These are phyloP conservation scores for Podocnemis expansa DNA, from an alignment of 2,113 vertebrate species.

Conservation along the genomic window DNA sequence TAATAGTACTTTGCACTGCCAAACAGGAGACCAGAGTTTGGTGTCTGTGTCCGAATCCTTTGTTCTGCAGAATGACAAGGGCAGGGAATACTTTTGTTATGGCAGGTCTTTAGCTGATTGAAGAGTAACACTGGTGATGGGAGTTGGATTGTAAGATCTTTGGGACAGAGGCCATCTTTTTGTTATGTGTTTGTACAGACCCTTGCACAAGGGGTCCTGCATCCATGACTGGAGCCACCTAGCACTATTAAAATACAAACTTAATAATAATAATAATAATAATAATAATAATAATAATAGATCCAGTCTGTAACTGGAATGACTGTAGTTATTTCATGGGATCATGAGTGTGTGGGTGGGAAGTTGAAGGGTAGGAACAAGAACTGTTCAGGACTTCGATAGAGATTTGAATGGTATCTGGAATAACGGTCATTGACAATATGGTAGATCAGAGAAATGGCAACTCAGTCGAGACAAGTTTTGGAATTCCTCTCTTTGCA, in stretches of 20 bases:
- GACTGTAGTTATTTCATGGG: neutral
- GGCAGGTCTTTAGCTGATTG: neutral
- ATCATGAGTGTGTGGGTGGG: neutral
- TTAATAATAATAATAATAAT: no score
- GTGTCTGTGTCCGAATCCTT: neutral
- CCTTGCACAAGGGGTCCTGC: neutral
- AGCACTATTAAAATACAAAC: neutral
- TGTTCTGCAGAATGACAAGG: neutral
- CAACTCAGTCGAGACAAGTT: neutral
- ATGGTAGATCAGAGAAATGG: neutral
- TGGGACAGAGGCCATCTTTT: neutral
- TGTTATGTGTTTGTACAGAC: neutral
- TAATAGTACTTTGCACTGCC: neutral
- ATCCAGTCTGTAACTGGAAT: neutral
- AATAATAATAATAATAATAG: neutral
- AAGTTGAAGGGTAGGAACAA: fast-evolving
- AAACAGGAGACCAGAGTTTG: neutral
- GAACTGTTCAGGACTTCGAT: neutral
- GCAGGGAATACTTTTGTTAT: neutral
- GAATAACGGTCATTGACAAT: neutral
- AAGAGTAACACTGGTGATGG: neutral
- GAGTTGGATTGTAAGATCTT: neutral
- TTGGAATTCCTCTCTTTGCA: neutral
- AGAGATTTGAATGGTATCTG: neutral
- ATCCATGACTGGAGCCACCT: neutral